Percentiles rank a stretch among this genome's conserved stretches.
phyloP scores from a whole-genome alignment of 2,797 vertebrate genomes.

The Anolis apletophallus region DNA sequence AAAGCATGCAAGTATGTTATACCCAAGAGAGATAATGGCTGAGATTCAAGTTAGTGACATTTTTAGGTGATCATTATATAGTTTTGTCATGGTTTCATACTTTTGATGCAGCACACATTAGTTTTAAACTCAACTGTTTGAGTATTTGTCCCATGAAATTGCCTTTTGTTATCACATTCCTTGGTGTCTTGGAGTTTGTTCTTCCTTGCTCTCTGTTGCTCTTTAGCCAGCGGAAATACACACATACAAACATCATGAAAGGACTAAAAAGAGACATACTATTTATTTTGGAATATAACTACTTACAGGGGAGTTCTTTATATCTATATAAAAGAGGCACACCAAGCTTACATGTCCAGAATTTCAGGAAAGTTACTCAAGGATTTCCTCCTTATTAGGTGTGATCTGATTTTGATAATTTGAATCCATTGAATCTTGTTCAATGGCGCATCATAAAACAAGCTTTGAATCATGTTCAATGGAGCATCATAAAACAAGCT shows the following conservation, averaged over 20 bases:
- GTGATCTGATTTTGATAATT: too few relatives aligned
- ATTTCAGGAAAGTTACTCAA: too few relatives aligned
- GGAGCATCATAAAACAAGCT: too few relatives aligned
- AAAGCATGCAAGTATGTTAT: not conserved
- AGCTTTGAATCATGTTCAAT: too few relatives aligned
- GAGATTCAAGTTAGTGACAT: not conserved
- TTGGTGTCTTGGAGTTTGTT: not conserved
- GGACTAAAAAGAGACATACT: not conserved
- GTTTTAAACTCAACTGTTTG: not conserved
- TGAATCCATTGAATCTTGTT: too few relatives aligned
- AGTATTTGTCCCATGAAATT: not conserved
- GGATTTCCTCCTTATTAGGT: too few relatives aligned
- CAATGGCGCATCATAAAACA: too few relatives aligned
- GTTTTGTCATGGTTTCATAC: not conserved
- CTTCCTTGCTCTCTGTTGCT: not conserved
- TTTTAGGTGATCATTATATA: not conserved
- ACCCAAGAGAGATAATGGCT: not conserved
- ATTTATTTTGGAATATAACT: not conserved
- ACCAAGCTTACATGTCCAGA: not conserved
- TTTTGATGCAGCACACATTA: not conserved
- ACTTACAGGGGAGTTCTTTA: not conserved
- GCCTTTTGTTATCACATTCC: not conserved
- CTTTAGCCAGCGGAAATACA: not conserved
- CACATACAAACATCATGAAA: not conserved
- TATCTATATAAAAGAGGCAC: not conserved